Evolutionary conservation across 2,113 vertebrate genomes (phyloP).

Genomic region (Takifugu flavidus): DNA sequence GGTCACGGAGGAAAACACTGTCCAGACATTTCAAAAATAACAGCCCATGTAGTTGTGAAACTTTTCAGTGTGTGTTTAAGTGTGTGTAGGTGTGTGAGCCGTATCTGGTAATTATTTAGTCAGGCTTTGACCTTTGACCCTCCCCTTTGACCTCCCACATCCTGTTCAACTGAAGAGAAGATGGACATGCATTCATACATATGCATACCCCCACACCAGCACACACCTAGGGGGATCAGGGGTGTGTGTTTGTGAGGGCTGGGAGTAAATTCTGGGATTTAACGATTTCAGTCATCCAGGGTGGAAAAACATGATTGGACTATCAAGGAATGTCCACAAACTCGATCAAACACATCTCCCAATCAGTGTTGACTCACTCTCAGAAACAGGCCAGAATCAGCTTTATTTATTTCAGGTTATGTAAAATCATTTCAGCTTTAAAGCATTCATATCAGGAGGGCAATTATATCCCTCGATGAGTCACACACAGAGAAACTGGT

Average conservation of each 20-base stretch:
- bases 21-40: conserved; percentile 68
- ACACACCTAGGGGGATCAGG: conserved; percentile 16
- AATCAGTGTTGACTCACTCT: background rate
- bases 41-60: conserved; percentile 36
- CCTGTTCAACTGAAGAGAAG: conserved; percentile 57
- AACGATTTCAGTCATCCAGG: conserved; percentile 14
- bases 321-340: conserved; percentile 17
- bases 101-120: conserved; percentile 70
- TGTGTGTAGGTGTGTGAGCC: conserved; percentile 28
- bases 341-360: conserved; percentile 16
- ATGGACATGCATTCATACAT: conserved; percentile 57
- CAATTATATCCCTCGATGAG: no score
- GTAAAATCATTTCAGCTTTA: no score
- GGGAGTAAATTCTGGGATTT: conserved; percentile 36
- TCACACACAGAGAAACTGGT: no score
- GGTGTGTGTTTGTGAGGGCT: conserved; percentile 33
- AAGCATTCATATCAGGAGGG: no score
- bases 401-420: no score
- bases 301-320: conserved; percentile 11
- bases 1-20: conserved; percentile 58
- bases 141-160: conserved; percentile 66
- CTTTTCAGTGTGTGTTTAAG: conserved; percentile 7
- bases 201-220: conserved; percentile 42
- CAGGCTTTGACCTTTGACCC: conserved; percentile 66
- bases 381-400: no score